Percentiles rank a stretch among this genome's conserved stretches.
Evolutionary conservation across 2,888 invertebrate genomes (phyloP).

Genomic region (Steromphala cineraria): DNA sequence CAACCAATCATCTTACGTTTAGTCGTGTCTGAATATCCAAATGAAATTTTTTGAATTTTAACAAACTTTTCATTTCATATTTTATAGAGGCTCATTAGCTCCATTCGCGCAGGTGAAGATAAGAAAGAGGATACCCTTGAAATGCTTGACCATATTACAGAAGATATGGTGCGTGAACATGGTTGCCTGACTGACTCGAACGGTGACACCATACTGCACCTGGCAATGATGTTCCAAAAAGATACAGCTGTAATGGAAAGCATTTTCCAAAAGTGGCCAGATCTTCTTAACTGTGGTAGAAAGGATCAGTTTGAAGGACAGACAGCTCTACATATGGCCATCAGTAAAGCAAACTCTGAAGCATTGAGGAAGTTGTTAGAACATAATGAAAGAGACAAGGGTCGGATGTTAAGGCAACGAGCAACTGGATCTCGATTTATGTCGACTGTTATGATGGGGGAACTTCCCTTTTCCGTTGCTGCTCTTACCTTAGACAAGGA

Average conservation of each 20-base stretch:
- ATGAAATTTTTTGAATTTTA: no score
- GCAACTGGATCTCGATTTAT: conserved; percentile 48
- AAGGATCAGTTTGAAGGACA: conserved; percentile 41
- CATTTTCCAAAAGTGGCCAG: conserved; percentile 14
- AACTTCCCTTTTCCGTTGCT: conserved; percentile 53
- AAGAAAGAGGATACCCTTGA: not conserved
- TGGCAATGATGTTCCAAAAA: conserved; percentile 11
- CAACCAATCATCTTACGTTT: no score
- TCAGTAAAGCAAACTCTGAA: conserved; percentile 37
- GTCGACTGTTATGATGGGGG: conserved; percentile 57
- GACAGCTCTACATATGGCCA: conserved; percentile 48
- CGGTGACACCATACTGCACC: conserved; percentile 21
- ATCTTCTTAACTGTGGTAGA: conserved; percentile 13
- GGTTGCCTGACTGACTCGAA: conserved; percentile 11
- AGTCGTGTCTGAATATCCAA: no score
- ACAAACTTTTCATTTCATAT: no score
- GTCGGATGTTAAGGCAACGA: conserved; percentile 8
- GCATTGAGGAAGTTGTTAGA: conserved; percentile 31
- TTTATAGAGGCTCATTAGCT: not conserved
- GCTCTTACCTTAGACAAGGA: conserved; percentile 46
- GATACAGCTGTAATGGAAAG: not conserved
- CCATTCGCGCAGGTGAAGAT: not conserved
- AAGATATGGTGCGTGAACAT: conserved; percentile 1
- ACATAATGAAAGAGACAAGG: not conserved
- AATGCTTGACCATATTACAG: no score